Evolutionary conservation across 2,888 invertebrate genomes (phyloP).

Genomic region (Molorchus minor): DNA sequence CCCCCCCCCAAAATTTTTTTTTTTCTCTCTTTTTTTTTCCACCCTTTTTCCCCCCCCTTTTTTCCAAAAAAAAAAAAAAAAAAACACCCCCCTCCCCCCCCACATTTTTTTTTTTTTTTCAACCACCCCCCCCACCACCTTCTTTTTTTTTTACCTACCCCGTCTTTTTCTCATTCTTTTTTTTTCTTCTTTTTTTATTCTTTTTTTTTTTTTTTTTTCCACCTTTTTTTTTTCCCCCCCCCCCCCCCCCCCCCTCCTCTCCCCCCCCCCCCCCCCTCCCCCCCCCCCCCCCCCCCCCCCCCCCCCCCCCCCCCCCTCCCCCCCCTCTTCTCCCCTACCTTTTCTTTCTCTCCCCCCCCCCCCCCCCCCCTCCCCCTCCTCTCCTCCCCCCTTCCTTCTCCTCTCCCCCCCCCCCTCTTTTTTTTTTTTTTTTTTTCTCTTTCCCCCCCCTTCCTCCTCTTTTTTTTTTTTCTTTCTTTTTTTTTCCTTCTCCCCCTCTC

Average conservation of each 20-base stretch:
- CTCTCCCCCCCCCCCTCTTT: background rate
- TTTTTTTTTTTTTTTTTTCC: background rate
- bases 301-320: slow-evolving; percentile 4
- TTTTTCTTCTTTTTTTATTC: background rate
- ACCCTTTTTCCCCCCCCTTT: background rate
- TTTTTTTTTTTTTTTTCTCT: background rate
- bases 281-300: slow-evolving; percentile 3
- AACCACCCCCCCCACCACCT: background rate
- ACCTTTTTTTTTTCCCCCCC: background rate
- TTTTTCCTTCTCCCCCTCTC: background rate
- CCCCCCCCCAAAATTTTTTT: too few relatives aligned
- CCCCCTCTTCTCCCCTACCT: background rate
- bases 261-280: background rate
- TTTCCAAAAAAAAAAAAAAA: too few relatives aligned
- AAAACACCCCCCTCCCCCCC: background rate
- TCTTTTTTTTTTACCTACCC: background rate
- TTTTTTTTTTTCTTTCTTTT: background rate
- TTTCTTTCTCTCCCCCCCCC: background rate
- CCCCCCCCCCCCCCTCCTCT: background rate
- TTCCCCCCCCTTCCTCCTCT: background rate
- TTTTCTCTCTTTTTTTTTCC: background rate
- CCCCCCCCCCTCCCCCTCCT: background rate
- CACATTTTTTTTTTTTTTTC: background rate
- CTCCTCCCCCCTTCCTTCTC: background rate
- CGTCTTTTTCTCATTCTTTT: background rate